phyloP scores from a whole-genome alignment of 2,797 vertebrate genomes.

The Acipenser transmontanus region DNA sequence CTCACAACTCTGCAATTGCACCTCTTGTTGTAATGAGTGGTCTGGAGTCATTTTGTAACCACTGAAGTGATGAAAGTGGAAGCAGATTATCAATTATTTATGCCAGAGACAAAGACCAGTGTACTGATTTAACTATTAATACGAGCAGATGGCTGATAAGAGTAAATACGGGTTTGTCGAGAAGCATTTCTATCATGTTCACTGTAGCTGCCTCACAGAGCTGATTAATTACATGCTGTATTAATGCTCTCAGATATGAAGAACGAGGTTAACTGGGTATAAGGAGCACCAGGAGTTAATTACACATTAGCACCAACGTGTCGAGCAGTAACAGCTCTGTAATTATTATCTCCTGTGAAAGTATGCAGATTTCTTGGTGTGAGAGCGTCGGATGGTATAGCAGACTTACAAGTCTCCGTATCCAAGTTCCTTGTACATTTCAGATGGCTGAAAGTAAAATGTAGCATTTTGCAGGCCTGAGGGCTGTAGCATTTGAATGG shows the following conservation, averaged over 20 bases:
- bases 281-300: neutral
- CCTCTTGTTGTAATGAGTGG: neutral
- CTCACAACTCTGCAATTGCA: neutral
- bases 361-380: neutral
- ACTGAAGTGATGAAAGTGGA: too few species aligned
- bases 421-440: too few species aligned
- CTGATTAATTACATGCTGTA: neutral
- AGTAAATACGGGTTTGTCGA: neutral
- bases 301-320: neutral
- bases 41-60: neutral
- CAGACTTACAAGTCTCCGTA: too few species aligned
- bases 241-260: neutral
- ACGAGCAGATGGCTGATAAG: too few species aligned
- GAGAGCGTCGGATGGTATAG: neutral
- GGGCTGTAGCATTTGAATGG: too few species aligned
- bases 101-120: too few species aligned
- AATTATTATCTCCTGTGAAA: conserved; percentile 6
- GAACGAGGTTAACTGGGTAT: neutral
- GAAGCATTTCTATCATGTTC: neutral
- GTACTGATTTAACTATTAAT: too few species aligned
- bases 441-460: too few species aligned
- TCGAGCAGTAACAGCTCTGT: neutral
- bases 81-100: too few species aligned
- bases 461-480: too few species aligned
- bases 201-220: neutral